These are phyloP conservation scores for Himantopus leucocephalus DNA, from an alignment of 2,113 vertebrate species.

Conservation along the genomic window DNA sequence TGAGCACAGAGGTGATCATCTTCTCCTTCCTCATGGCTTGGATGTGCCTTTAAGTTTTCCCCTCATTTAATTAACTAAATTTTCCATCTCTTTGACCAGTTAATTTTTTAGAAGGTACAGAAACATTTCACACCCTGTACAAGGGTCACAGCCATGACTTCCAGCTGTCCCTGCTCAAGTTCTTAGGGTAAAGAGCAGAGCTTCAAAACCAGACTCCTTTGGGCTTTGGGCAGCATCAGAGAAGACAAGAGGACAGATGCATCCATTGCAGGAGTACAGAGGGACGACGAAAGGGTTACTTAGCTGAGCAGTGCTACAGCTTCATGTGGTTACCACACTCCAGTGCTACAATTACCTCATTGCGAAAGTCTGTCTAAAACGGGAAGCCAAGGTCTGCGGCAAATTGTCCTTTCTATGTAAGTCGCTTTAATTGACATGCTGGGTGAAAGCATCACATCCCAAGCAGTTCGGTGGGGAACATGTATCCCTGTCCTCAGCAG, in stretches of 20 bases:
- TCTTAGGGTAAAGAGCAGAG: not conserved
- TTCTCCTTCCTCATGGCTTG: not conserved
- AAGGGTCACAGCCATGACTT: not conserved
- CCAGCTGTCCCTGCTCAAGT: not conserved
- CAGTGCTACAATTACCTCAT: not conserved
- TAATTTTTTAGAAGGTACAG: not conserved
- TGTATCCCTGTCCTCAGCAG: not conserved
- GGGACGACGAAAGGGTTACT: not conserved
- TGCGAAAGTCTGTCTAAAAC: not conserved
- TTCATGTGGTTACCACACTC: not conserved
- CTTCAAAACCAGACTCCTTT: not conserved
- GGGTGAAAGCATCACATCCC: not conserved
- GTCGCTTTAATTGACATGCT: not conserved
- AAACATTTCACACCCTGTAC: not conserved
- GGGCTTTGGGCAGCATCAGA: not conserved
- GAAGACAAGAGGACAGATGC: not conserved
- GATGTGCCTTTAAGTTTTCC: not conserved
- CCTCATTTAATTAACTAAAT: not conserved
- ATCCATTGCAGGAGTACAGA: not conserved
- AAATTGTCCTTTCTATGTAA: not conserved
- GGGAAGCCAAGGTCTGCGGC: not conserved
- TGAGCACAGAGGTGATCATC: not conserved
- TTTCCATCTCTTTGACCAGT: not conserved
- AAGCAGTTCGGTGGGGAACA: not conserved
- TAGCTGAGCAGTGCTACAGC: not conserved